These are phyloP conservation scores for Euplagia quadripunctaria DNA, from an alignment of 2,888 invertebrate genomes.

Conservation along the genomic window DNA sequence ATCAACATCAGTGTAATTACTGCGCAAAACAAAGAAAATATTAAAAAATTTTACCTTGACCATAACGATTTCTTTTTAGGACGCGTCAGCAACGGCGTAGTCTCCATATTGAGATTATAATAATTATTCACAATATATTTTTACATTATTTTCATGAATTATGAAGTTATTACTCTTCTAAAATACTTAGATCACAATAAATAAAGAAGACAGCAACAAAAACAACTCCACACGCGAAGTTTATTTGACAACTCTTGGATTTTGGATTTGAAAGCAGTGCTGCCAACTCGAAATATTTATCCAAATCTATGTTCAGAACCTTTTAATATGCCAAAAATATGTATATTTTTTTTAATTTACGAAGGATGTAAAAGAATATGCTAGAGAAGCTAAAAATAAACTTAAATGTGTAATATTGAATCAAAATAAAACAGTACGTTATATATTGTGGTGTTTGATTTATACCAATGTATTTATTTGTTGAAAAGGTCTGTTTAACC, in stretches of 20 bases:
- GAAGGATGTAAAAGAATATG: too few relatives aligned
- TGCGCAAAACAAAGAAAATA: slow-evolving; percentile 51
- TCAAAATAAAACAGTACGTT: too few relatives aligned
- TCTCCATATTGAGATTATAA: slow-evolving; percentile 70
- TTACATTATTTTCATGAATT: slow-evolving; percentile 34
- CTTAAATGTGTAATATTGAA: too few relatives aligned
- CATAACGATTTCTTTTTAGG: slow-evolving; percentile 80
- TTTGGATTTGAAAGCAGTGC: slow-evolving; percentile 1
- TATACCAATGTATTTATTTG: too few relatives aligned
- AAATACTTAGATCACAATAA: neutral
- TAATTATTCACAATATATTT: slow-evolving; percentile 27
- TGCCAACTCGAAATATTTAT: neutral
- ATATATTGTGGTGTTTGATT: too few relatives aligned
- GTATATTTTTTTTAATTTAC: too few relatives aligned
- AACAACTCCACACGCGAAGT: slow-evolving; percentile 15
- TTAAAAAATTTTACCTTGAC: slow-evolving; percentile 74
- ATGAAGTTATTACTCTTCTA: neutral
- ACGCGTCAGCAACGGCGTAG: slow-evolving; percentile 76
- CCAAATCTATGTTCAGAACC: too few relatives aligned
- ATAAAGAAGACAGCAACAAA: slow-evolving; percentile 11
- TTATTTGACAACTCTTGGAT: neutral
- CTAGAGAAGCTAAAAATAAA: too few relatives aligned
- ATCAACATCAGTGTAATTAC: slow-evolving; percentile 38
- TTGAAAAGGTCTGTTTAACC: too few relatives aligned
- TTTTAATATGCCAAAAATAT: too few relatives aligned